These are phyloP conservation scores for Aegotheles bennettii DNA, from an alignment of 2,113 vertebrate species.

Conservation along the genomic window DNA sequence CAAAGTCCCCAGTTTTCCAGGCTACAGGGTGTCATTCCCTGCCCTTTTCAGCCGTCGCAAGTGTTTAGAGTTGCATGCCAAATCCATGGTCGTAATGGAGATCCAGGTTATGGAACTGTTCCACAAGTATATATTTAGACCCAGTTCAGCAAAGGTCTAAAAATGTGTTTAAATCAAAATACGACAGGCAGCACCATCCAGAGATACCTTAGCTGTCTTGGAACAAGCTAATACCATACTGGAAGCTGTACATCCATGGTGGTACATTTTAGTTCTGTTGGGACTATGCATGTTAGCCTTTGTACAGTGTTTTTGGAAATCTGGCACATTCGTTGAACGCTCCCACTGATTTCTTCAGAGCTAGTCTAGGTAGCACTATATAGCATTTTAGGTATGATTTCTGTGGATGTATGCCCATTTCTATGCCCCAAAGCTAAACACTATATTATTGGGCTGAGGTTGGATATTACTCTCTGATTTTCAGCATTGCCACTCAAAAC, in stretches of 20 bases:
- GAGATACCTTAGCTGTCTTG: neutral
- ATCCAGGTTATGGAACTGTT: neutral
- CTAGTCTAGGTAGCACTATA: neutral
- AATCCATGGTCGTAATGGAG: neutral
- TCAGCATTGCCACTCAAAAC: neutral
- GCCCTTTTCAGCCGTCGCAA: neutral
- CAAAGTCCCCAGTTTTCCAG: neutral
- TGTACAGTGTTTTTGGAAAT: neutral
- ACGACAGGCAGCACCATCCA: neutral
- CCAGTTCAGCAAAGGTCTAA: neutral
- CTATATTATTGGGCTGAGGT: neutral
- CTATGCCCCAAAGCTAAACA: neutral
- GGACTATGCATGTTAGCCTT: neutral
- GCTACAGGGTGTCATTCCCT: neutral
- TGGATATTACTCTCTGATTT: neutral
- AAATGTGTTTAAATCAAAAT: neutral
- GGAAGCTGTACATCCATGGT: neutral
- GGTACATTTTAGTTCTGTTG: neutral
- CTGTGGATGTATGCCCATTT: neutral
- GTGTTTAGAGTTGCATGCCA: neutral
- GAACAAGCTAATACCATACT: neutral
- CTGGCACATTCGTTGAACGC: neutral
- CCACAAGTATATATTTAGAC: neutral
- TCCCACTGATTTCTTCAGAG: neutral
- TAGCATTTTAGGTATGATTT: neutral